Percentiles rank a stretch among this genome's conserved stretches.
Conservation (phyloP, 2,113 vertebrate genomes). For the Pseudonaja textilis region DNA sequence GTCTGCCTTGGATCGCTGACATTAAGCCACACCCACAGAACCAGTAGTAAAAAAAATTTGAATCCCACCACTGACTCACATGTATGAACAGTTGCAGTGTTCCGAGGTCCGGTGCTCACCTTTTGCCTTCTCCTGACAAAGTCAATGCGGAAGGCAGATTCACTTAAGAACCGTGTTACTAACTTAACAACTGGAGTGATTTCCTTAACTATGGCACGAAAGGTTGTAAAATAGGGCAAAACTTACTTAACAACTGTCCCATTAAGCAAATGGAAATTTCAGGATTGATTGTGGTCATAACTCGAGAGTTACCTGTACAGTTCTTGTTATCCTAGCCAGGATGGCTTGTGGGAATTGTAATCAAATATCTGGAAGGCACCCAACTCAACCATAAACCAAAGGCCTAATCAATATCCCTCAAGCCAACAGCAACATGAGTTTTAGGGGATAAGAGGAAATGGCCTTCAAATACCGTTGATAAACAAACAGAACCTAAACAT, state of each 20-base stretch:
- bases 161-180: too few species aligned
- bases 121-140: too few species aligned
- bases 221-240: too few species aligned
- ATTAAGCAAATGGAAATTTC: neutral
- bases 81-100: too few species aligned
- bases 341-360: neutral
- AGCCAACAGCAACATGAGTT: conserved; percentile 1
- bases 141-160: too few species aligned
- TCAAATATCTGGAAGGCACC: neutral
- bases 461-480: neutral
- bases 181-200: neutral
- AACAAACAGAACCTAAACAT: conserved; percentile 11
- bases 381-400: neutral
- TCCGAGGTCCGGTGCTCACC: too few species aligned
- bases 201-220: neutral
- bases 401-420: neutral
- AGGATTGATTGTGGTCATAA: neutral
- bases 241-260: too few species aligned
- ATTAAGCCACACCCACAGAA: too few species aligned
- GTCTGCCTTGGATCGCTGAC: too few species aligned
- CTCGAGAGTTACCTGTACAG: neutral
- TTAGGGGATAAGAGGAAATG: conserved; percentile 9
- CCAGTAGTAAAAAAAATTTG: too few species aligned
- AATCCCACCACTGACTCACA: too few species aligned
- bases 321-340: neutral